Evolutionary conservation across 2,113 vertebrate genomes (phyloP), one percentile per base, ranked within the genome.

Genomic region (Chamaetylas fuelleborni): DNA sequence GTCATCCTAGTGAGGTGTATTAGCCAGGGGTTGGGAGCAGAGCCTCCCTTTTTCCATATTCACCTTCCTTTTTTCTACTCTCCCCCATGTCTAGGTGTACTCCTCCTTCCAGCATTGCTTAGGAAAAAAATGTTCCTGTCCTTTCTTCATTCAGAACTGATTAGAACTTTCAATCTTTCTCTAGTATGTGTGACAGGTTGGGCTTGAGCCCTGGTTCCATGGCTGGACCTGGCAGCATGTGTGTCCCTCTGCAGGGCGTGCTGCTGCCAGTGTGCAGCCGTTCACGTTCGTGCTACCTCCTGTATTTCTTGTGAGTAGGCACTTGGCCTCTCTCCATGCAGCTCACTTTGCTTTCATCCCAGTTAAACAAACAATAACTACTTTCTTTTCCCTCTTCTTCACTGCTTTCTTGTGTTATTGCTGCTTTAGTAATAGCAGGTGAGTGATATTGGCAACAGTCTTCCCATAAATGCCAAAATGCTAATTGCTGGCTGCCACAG

Each of bases 251-350:
- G 34, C 26, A 19, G n/a, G 66, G 50, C 2, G 38, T 1, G 16
- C 50, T 9, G 60, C 14, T 62, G 2, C 16, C 8, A 0, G 42
- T 1, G 4, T 11, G 24, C 53, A 26, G 54, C 26, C 2, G 0
- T 33, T 67, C 60, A 29, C 1, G 0, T 48, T 34, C 20, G 3
- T 2, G 1, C 42, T 86, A 15, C 78, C 71, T 12, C 3, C 23
- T 5, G 1, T 33, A 36, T 11, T 58, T 42, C 74, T 53, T 19
- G 16, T 18, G 34, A 77, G 50, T 1, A 94, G 54, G 20, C 29
- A 31, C 33, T 82, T 88, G 47, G 51, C 64, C 19, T 48, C 47
- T 36, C 28, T 61, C 66, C 3, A 2, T 6, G 4, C 12, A 38
- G 60, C 33, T 86, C 11, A 0, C 33, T 82, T 83, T 66, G 29